Evolutionary conservation across 2,113 vertebrate species (phyloP).

Genomic region (Hipposideros armiger): DNA sequence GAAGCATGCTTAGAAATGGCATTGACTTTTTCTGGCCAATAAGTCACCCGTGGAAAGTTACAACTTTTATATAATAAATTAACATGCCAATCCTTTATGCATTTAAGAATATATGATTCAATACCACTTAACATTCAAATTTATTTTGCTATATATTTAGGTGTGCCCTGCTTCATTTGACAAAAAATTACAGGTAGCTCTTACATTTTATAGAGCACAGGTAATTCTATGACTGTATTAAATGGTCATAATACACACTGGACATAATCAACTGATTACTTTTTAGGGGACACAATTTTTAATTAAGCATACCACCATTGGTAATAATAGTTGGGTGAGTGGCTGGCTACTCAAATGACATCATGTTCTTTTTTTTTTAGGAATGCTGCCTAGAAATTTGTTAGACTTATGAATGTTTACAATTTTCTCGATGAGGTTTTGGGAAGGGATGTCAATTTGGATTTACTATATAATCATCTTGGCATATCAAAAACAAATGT

Average conservation of each 20-base stretch:
- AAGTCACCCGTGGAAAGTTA: background rate
- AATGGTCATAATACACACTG: background rate
- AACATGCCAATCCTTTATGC: background rate
- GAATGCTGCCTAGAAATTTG: background rate
- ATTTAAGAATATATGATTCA: conserved; percentile 40
- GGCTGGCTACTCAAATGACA: background rate
- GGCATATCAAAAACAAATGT: conserved; percentile 35
- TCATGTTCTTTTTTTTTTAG: background rate
- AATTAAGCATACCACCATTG: background rate
- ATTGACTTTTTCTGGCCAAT: conserved; percentile 16
- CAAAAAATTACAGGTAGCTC: conserved; percentile 29
- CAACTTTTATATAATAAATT: background rate
- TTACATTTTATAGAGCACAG: background rate
- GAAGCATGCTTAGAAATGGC: background rate
- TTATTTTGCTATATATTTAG: conserved; percentile 62
- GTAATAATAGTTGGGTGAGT: background rate
- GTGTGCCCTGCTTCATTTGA: conserved; percentile 1
- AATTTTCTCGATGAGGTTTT: conserved; percentile 41
- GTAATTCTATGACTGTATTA: conserved; percentile 30
- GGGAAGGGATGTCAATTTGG: background rate
- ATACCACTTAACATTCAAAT: conserved; percentile 18
- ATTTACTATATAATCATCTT: background rate
- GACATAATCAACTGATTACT: background rate
- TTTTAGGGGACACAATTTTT: conserved; percentile 37
- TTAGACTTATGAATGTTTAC: background rate